A percentile compares a stretch with the other conserved stretches of the same genome.
Conservation (phyloP, 2,888 invertebrate species). For the Oscheius sp. region DNA sequence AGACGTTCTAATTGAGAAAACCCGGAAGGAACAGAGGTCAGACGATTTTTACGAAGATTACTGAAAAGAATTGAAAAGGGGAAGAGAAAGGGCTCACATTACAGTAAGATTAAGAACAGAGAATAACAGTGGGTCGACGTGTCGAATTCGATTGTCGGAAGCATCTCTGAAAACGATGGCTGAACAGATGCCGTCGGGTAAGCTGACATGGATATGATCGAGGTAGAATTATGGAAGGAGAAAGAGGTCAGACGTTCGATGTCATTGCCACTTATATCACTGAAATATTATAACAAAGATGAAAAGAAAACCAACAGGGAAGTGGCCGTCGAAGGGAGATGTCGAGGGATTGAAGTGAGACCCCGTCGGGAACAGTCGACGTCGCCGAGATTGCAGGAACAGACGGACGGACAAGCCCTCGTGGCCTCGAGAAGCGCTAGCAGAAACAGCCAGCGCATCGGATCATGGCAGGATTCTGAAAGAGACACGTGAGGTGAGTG, state of each 20-base stretch:
- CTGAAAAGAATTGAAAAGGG: constrained; percentile 34
- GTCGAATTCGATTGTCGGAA: constrained; percentile 51
- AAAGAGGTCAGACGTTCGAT: constrained; percentile 44
- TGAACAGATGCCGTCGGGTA: background rate
- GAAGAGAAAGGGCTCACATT: constrained; percentile 41
- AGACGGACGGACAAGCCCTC: constrained; percentile 39
- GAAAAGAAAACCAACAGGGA: constrained; percentile 31
- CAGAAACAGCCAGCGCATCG: constrained; percentile 26
- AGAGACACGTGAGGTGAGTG: constrained; percentile 2
- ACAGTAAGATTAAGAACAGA: constrained; percentile 43
- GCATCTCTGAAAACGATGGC: constrained; percentile 49
- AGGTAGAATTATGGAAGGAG: constrained; percentile 32
- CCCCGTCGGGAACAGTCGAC: constrained; percentile 54
- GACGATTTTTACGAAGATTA: constrained; percentile 54
- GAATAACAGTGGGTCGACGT: constrained; percentile 45
- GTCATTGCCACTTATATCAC: constrained; percentile 51
- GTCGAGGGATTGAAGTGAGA: constrained; percentile 43
- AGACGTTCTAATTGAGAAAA: constrained; percentile 47
- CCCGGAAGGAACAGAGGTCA: constrained; percentile 47
- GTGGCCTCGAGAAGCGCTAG: constrained; percentile 30
- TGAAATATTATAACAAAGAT: background rate
- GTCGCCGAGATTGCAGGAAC: constrained; percentile 46
- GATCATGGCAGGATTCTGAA: constrained; percentile 15
- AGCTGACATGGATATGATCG: constrained; percentile 17
- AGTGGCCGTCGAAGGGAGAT: constrained; percentile 48